phyloP scores from a whole-genome alignment of 2,797 vertebrate species.

The Percopsis omiscomaycus region DNA sequence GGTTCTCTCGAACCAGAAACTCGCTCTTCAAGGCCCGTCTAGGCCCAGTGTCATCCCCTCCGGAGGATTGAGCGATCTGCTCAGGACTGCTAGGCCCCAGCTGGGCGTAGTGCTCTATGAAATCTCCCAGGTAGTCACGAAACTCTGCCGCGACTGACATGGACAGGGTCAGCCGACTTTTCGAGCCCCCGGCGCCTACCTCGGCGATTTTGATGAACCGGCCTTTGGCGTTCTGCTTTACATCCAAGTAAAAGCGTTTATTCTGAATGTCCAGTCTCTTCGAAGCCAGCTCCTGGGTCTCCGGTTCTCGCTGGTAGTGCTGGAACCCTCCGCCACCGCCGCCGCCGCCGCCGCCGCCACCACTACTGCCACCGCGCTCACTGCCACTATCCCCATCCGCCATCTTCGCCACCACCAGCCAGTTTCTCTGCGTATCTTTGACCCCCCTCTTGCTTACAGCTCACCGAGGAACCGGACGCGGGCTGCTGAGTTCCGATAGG shows the following conservation, averaged over 20 bases:
- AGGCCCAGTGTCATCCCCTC: constrained; percentile 86
- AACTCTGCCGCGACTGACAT: constrained; percentile 94
- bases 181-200: constrained; percentile 89
- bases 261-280: constrained; percentile 87
- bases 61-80: constrained; percentile 89
- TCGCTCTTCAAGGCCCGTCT: constrained; percentile 93
- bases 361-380: constrained; percentile 81
- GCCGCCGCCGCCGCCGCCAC: constrained; percentile 35
- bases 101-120: constrained; percentile 88
- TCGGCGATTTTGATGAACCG: constrained; percentile 91
- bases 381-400: constrained; percentile 94
- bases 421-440: constrained; percentile 74
- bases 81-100: constrained; percentile 90
- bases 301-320: constrained; percentile 82
- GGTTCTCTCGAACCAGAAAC: constrained; percentile 90
- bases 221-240: constrained; percentile 87
- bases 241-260: constrained; percentile 86
- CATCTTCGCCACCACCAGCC: constrained; percentile 90
- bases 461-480: constrained; percentile 55
- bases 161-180: constrained; percentile 88
- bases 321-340: constrained; percentile 78
- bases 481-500: constrained; percentile 47
- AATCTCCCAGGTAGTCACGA: constrained; percentile 88
- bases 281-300: constrained; percentile 84
- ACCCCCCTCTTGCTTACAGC: constrained; percentile 37